These are phyloP conservation scores for Bujurquina vittata DNA, from an alignment of 2,113 vertebrate species.

Conservation along the genomic window DNA sequence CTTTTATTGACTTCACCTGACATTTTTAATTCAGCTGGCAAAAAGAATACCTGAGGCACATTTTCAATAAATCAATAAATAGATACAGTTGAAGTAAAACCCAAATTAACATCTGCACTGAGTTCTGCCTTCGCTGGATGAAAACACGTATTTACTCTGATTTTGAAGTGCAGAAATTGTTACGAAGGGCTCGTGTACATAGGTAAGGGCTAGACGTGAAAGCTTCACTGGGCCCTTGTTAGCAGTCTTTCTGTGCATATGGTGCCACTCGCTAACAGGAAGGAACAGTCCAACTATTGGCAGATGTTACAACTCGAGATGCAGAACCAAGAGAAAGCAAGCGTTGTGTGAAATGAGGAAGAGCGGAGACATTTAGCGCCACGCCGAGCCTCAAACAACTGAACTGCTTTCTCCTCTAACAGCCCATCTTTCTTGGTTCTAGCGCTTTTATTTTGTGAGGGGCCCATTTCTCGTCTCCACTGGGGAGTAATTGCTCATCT, in stretches of 20 bases:
- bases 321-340: background rate
- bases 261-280: background rate
- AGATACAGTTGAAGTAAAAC: no score
- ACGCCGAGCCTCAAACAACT: constrained; percentile 28
- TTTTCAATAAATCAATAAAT: no score
- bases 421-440: background rate
- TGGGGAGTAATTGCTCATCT: constrained; percentile 36
- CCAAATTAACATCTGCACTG: no score
- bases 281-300: background rate
- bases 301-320: constrained; percentile 4
- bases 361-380: constrained; percentile 17
- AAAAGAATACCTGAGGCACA: background rate
- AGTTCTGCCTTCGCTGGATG: no score
- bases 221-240: background rate
- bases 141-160: background rate
- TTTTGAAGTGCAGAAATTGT: background rate
- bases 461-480: constrained; percentile 18
- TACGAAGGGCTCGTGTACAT: background rate
- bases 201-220: background rate
- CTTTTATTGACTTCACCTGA: background rate
- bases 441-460: constrained; percentile 11
- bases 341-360: background rate
- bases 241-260: background rate
- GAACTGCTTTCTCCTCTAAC: background rate
- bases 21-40: background rate